These are phyloP conservation scores for Sparus aurata DNA, from an alignment of 2,797 vertebrate genomes.

Conservation along the genomic window DNA sequence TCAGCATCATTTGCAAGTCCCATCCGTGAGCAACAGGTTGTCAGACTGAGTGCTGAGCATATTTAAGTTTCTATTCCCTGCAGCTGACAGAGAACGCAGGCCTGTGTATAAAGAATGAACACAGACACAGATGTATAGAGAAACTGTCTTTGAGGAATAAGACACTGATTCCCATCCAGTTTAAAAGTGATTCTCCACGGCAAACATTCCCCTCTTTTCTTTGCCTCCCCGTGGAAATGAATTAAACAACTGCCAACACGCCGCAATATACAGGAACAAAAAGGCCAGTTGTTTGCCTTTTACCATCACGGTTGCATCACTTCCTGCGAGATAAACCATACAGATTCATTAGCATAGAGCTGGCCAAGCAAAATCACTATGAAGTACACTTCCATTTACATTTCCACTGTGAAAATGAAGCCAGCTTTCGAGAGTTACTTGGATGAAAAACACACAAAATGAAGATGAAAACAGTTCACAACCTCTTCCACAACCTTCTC, in stretches of 20 bases:
- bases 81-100: constrained; percentile 8
- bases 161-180: background rate
- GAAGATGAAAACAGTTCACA: constrained; percentile 46
- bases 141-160: background rate
- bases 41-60: background rate
- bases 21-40: constrained; percentile 23
- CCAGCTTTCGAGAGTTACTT: constrained; percentile 2
- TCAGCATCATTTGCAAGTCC: constrained; percentile 16
- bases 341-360: constrained; percentile 6
- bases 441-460: constrained; percentile 12
- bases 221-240: background rate
- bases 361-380: background rate
- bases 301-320: background rate
- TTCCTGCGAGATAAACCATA: constrained; percentile 7
- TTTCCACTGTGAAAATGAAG: constrained; percentile 22
- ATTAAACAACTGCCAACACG: constrained; percentile 8
- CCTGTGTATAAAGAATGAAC: background rate
- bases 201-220: background rate
- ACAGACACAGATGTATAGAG: constrained; percentile 5
- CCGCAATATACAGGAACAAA: background rate
- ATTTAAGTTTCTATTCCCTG: constrained; percentile 50
- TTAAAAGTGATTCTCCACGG: background rate
- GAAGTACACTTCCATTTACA: background rate
- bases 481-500: constrained; percentile 24
- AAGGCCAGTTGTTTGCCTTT: background rate